phyloP scores from a whole-genome alignment of 2,888 invertebrate genomes.

The Cephus spinipes region DNA sequence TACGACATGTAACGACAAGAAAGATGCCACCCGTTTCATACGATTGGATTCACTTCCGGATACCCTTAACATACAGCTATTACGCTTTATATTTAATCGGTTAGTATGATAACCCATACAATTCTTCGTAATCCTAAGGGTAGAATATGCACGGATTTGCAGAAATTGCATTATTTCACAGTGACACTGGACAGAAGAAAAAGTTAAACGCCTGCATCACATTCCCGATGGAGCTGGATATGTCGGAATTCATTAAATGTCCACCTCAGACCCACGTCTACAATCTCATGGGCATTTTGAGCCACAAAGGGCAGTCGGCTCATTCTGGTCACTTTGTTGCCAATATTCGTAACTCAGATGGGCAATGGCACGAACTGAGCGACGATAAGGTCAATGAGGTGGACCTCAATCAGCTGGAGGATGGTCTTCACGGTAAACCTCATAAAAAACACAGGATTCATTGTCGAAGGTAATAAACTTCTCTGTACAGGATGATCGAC shows the following conservation, averaged over 20 bases:
- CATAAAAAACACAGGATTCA: neutral
- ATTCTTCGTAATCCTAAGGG: constrained; percentile 15
- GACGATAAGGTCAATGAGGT: constrained; percentile 70
- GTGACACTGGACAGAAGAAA: constrained; percentile 71
- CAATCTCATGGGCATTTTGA: constrained; percentile 74
- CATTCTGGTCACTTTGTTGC: constrained; percentile 77
- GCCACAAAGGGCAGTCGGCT: constrained; percentile 75
- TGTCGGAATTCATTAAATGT: constrained; percentile 67
- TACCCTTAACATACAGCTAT: constrained; percentile 72
- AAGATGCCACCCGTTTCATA: constrained; percentile 71
- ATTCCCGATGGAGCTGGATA: constrained; percentile 73
- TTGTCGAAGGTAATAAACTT: neutral
- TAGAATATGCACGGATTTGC: constrained; percentile 6
- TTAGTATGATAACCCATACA: constrained; percentile 44
- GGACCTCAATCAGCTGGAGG: constrained; percentile 63
- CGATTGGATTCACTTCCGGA: constrained; percentile 70
- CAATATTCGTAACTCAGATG: constrained; percentile 63
- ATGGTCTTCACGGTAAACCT: constrained; percentile 38
- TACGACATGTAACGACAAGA: constrained; percentile 69
- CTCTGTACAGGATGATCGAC: neutral
- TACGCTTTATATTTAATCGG: constrained; percentile 74
- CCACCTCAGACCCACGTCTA: constrained; percentile 65
- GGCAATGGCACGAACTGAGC: constrained; percentile 76
- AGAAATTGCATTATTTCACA: constrained; percentile 44
- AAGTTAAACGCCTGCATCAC: constrained; percentile 72